Base-by-base conservation (phyloP, 2,113 vertebrate genomes). In the Eulacestoma nigropectus region DNA sequence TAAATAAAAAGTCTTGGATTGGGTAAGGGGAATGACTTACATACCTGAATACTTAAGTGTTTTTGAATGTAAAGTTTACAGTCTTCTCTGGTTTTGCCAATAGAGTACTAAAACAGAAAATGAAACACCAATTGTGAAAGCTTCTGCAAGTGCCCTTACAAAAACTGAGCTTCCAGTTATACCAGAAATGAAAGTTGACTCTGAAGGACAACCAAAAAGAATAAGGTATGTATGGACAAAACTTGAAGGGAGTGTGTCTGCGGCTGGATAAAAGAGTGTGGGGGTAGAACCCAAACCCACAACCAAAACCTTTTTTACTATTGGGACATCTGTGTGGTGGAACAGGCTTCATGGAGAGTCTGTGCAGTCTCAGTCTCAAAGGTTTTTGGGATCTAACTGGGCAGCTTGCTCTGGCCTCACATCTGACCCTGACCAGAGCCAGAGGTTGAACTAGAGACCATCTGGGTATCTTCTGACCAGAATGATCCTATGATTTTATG, bases 21-120 rank as follows among this genome's bases (percentile, higher is more conserved):
- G 32, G 25, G 7, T 57, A 80, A 76, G 26, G 35, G 16, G 39
- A 74, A 83, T 57, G 1, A 65, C 42, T 79, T 82, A 15, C 1
- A 4, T 50, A 20, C 29, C 70, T 82, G 46, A 78, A 21, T 77
- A 35, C 49, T 90, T 90, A 62, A 76, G 60, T 72, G n/a, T 33
- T 93, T 87, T 75, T 37, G 37, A 64, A 39, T 68, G 19, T 3
- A 29, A 62, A 75, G 33, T 44, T 74, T 70, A 89, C 70, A 74
- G 17, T 27, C 56, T 64, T 70, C 26, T 86, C 69, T 94, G 26
- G 94, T 96, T 91, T 87, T 97, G 59, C n/a, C 47, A 53, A 93
- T 42, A 98, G 98, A 88, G 98, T 76, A 8, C 81, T 90, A 62
- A 77, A 89, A 26, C 63, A 82, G 95, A 96, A 94, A 90, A 89